Evolutionary conservation across 2,888 invertebrate species (phyloP), one percentile per base, ranked within the genome.

Genomic region (Polyommatus iphigenia): DNA sequence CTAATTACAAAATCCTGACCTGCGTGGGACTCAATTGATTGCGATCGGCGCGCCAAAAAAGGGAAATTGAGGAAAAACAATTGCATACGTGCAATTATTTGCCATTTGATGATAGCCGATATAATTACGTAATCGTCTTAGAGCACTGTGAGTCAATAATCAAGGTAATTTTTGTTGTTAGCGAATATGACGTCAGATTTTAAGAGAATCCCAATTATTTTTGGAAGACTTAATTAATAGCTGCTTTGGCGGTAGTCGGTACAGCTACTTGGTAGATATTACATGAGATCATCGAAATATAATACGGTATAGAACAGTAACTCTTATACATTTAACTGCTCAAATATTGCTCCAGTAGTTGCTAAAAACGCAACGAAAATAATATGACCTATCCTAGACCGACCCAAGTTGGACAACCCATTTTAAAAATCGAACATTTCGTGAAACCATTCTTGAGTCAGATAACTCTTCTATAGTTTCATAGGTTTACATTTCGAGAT

Each of bases 31-130:
- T 72, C n/a, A 3, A 72, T 75, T 18, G 24, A 54, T 75, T 29
- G 75, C 75, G 15, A 75, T 15, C 29, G 50, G 54, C 29, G 24
- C 46, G 18, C 75, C 73, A 46, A 50, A 50, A 75, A 75, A 29
- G 75, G 75, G 50, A 75, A 29, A 50, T 24, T 54, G 54, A 29
- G 54, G 75, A 75, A 24, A 73, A 73, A 50, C 46, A 46, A 50
- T 75, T 20, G 50, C 46, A 73, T 73, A 73, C 29, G 24, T 75
- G 75, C 75, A 75, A 75, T 75, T 54, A 75, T 75, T 75, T 75
- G 29, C 75, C 24, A 54, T 75, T 50, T 50, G 50, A 41, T 72
- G 41, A 5, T 41, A n/a, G 72, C 41, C 72, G 36, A 72, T 41
- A 20, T 13, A 71, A n/a, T 72, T 50, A 75, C 54, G 75, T 75